A percentile compares a stretch with the other conserved stretches of the same genome.
phyloP scores from a whole-genome alignment of 2,113 vertebrate species.

The Narcine bancroftii region DNA sequence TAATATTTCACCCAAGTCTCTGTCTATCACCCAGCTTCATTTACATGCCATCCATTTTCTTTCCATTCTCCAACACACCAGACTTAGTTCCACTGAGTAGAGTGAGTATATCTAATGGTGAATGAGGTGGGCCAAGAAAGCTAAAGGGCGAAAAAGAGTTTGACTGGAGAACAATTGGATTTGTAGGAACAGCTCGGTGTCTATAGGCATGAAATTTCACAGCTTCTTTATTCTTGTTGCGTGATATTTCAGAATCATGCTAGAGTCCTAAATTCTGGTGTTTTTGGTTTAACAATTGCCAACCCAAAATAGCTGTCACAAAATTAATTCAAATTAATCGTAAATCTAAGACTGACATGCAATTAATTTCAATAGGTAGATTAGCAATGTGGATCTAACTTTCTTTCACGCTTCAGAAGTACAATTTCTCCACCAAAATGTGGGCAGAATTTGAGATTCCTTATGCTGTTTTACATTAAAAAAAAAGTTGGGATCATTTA shows the following conservation, averaged over 20 bases:
- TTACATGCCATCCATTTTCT: background rate
- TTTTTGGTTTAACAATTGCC: background rate
- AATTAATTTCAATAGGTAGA: background rate
- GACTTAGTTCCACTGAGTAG: background rate
- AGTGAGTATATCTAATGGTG: background rate
- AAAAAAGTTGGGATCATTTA: background rate
- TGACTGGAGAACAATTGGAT: background rate
- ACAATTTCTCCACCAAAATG: background rate
- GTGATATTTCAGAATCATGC: background rate
- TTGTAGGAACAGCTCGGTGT: background rate
- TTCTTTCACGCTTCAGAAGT: background rate
- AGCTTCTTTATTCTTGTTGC: background rate
- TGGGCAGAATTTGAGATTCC: background rate
- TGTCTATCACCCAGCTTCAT: background rate
- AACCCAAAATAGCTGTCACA: background rate
- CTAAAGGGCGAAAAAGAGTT: background rate
- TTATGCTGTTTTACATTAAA: background rate
- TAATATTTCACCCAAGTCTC: background rate
- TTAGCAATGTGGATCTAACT: background rate
- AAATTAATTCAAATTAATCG: background rate
- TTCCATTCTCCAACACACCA: too few species aligned
- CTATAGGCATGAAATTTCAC: background rate
- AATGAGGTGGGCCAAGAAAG: background rate
- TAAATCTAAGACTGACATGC: background rate
- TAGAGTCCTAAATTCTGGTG: background rate